Evolutionary conservation across 2,797 vertebrate genomes (phyloP), one percentile per base, ranked within the genome.

Genomic region (Luscinia megarhynchos): DNA sequence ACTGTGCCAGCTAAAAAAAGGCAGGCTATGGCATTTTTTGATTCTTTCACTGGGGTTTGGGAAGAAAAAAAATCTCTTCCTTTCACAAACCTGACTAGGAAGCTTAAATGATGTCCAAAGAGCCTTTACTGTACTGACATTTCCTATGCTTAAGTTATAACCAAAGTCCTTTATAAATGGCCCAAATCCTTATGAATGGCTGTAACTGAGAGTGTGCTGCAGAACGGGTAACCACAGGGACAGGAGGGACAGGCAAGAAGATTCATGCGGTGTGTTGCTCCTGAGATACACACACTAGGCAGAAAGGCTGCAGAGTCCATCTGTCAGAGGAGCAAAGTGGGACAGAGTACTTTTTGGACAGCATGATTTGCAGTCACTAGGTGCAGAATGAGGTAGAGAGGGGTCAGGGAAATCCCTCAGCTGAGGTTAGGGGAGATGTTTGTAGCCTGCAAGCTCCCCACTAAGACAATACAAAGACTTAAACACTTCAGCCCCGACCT

Each of bases 71-170:
- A 94, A 89, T 46, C 50, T 91, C 73, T 81, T 90, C 51, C 40
- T 86, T 85, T 88, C 38, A 61, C 73, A 91, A 93, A 88, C 64
- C 67, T 85, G 59, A 87, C 26, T 41, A 74, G 57, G 46, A 91
- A 85, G 62, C 29, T 77, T 80, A 91, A 89, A 7, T 62, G 59
- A 66, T 4, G 9, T 64, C 55, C 43, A 68, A 88, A 85, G 38
- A 30, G 51, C 50, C 34, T 91, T 70, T 69, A 86, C 87, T 34
- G 55, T 78, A 76, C 50, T 54, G 43, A 64, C 18, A 69, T 15
- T 73, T n/a, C 18, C 43, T 36, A 22, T 14, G 46, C 48, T 75
- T 43, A n/a, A n/a, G 40, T 43, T 72, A 27, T 23, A 74, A 55
- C 36, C 40, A 19, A 89, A 75, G 36, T 26, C 72, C 51, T 64